Conservation (phyloP, 2,888 invertebrate species). For the Pherbina coryleti region DNA sequence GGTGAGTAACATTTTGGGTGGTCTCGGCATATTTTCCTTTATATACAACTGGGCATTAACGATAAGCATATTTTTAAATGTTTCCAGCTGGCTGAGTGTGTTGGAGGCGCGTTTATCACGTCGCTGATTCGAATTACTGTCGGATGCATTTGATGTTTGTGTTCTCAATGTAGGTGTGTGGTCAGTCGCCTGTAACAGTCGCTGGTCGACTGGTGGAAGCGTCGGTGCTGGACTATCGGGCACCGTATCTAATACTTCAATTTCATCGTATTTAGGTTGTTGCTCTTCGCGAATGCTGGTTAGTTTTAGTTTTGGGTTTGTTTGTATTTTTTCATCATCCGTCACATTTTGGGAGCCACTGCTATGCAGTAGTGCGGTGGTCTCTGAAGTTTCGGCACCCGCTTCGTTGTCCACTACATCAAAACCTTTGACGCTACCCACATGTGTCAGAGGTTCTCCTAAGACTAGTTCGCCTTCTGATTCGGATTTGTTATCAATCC, state of each 20-base stretch:
- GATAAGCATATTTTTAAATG: conserved; percentile 69
- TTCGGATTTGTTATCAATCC: not conserved
- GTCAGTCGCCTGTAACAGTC: not conserved
- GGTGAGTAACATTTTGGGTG: conserved; percentile 69
- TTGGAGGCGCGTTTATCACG: conserved; percentile 50
- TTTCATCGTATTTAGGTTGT: conserved; percentile 51
- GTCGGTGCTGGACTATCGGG: conserved; percentile 72
- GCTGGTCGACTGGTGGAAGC: conserved; percentile 57
- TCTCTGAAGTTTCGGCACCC: conserved; percentile 50
- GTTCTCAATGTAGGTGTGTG: conserved; percentile 51
- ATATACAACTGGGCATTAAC: conserved; percentile 73
- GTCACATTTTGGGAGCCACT: conserved; percentile 52
- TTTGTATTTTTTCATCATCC: conserved; percentile 63
- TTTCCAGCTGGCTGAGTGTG: conserved; percentile 62
- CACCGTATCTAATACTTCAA: conserved; percentile 60
- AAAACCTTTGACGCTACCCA: conserved; percentile 49
- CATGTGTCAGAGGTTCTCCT: conserved; percentile 46
- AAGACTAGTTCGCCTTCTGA: conserved; percentile 17
- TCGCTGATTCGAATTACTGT: conserved; percentile 33
- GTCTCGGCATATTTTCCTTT: conserved; percentile 71
- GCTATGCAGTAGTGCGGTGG: conserved; percentile 52
- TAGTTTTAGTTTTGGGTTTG: conserved; percentile 49
- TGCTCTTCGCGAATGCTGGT: conserved; percentile 44
- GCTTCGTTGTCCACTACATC: conserved; percentile 61
- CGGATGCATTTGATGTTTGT: conserved; percentile 50